These are phyloP conservation scores for Oegoconia quadripuncta DNA, from an alignment of 2,888 invertebrate species.

Conservation along the genomic window DNA sequence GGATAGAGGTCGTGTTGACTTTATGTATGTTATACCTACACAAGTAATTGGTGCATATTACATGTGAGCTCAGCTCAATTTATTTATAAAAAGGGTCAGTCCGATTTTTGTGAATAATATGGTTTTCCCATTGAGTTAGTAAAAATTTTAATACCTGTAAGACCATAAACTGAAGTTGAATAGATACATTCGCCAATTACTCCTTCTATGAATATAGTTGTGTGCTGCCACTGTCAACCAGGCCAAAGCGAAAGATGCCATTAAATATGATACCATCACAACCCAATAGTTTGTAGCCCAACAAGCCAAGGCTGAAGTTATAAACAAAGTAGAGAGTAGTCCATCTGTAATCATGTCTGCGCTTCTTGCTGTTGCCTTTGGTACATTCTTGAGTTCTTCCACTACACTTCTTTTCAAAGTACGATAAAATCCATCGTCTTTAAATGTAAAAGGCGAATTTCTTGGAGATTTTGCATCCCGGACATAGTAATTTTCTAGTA, in stretches of 20 bases:
- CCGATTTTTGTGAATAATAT: too few relatives aligned
- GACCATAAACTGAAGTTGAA: slow-evolving; percentile 85
- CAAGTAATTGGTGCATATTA: too few relatives aligned
- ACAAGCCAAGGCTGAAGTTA: slow-evolving; percentile 45
- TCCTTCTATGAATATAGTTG: slow-evolving; percentile 87
- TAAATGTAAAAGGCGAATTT: slow-evolving; percentile 85
- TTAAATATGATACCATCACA: slow-evolving; percentile 36
- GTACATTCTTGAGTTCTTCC: slow-evolving; percentile 78
- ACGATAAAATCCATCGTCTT: slow-evolving; percentile 86
- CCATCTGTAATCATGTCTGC: slow-evolving; percentile 54
- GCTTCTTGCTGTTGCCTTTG: slow-evolving; percentile 31
- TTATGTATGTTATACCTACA: too few relatives aligned
- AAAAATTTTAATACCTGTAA: slow-evolving; percentile 75
- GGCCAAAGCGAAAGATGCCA: slow-evolving; percentile 72
- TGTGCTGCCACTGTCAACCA: slow-evolving; percentile 83
- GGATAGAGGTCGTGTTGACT: too few relatives aligned
- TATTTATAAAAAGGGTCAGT: not conserved
- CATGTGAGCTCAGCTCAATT: too few relatives aligned
- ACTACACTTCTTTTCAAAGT: slow-evolving; percentile 81
- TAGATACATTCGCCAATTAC: slow-evolving; percentile 89
- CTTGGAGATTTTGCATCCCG: slow-evolving; percentile 81
- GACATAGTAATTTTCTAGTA: slow-evolving; percentile 83
- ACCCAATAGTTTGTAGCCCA: slow-evolving; percentile 44
- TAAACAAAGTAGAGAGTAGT: slow-evolving; percentile 49
- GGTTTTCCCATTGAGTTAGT: too few relatives aligned